Conservation (phyloP, 2,797 vertebrate species). For the Xerus rutilus region DNA sequence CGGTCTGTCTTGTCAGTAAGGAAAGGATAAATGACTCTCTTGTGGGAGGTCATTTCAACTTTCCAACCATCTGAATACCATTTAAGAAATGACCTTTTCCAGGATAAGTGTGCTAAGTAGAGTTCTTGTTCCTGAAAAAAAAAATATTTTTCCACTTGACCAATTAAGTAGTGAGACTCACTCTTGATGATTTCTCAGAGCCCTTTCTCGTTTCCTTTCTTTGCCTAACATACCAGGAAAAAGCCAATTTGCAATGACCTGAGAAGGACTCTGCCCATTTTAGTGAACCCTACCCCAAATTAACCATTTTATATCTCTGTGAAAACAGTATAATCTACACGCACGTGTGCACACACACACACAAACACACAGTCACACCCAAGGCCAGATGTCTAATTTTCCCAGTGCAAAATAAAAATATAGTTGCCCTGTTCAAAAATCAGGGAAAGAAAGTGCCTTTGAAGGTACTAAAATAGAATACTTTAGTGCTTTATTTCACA, state of each 20-base stretch:
- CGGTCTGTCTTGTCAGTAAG: constrained; percentile 19
- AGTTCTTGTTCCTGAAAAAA: neutral
- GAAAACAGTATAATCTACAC: neutral
- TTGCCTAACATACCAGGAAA: neutral
- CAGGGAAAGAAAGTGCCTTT: neutral
- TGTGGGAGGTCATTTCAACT: constrained; percentile 34
- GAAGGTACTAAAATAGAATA: neutral
- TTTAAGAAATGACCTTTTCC: constrained; percentile 63
- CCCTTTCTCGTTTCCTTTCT: neutral
- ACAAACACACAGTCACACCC: neutral
- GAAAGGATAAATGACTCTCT: constrained; percentile 35
- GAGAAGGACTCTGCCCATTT: neutral
- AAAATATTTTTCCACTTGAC: neutral
- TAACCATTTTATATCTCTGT: neutral
- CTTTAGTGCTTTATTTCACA: neutral
- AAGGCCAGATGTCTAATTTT: neutral
- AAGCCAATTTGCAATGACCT: neutral
- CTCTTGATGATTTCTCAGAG: neutral
- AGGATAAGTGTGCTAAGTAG: neutral
- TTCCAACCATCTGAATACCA: constrained; percentile 15
- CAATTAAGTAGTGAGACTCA: neutral
- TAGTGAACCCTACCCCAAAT: neutral
- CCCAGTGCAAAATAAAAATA: neutral
- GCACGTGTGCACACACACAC: neutral
- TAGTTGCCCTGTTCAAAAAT: neutral